phyloP scores from a whole-genome alignment of 2,797 vertebrate species.

The Lates japonicus region DNA sequence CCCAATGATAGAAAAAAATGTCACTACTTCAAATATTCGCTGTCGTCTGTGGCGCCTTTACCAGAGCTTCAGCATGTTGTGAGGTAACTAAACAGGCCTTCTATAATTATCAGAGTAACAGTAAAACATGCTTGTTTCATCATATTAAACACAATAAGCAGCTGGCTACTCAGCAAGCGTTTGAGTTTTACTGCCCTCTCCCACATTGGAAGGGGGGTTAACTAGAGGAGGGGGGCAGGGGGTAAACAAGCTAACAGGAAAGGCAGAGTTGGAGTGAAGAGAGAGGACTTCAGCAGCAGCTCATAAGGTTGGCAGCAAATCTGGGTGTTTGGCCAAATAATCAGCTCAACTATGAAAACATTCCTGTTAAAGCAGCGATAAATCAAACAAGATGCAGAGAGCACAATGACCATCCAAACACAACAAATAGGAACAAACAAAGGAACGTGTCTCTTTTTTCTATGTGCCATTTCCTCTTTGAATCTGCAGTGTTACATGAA shows the following conservation, averaged over 20 bases:
- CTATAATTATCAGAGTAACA: conserved; percentile 67
- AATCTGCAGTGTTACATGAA: background rate
- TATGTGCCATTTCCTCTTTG: background rate
- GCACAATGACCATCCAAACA: conserved; percentile 34
- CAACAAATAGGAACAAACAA: conserved; percentile 27
- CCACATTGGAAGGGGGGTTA: conserved; percentile 35
- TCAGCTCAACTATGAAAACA: conserved; percentile 60
- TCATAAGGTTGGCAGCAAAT: conserved; percentile 49
- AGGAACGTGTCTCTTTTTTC: background rate
- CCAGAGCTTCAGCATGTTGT: conserved; percentile 34
- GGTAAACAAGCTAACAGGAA: conserved; percentile 50
- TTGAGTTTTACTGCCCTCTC: conserved; percentile 59
- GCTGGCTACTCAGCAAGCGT: conserved; percentile 59
- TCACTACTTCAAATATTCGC: conserved; percentile 57
- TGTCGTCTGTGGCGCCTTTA: conserved; percentile 30
- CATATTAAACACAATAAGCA: conserved; percentile 69
- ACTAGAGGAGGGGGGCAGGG: conserved; percentile 19
- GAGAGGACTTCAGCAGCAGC: conserved; percentile 39
- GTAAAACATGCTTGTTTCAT: conserved; percentile 64
- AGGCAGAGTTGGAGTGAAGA: conserved; percentile 29
- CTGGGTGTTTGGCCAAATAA: conserved; percentile 61
- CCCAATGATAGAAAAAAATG: conserved; percentile 30
- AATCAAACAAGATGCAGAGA: conserved; percentile 55
- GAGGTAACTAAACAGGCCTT: conserved; percentile 51
- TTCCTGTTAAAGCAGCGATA: conserved; percentile 54